Evolutionary conservation across 37 sponge, comb jelly and placozoan genomes (phyloP).

Genomic region (Eunapius fragilis): DNA sequence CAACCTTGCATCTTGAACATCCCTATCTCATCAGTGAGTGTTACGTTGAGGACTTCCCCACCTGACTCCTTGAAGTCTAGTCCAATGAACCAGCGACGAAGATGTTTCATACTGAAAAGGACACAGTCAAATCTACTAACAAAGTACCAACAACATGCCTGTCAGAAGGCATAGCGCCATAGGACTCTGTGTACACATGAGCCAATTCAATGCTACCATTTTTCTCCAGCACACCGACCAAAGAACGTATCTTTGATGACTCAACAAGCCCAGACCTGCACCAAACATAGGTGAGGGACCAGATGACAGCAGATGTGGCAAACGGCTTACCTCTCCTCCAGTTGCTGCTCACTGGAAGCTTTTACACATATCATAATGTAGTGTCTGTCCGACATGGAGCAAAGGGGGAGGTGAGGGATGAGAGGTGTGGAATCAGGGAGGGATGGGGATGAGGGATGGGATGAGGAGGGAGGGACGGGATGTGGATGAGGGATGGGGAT

Average conservation of each 20-base stretch:
- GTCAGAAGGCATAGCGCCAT: constrained; percentile 27
- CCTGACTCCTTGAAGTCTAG: constrained; percentile 63
- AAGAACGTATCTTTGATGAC: constrained; percentile 89
- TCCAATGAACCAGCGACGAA: constrained; percentile 82
- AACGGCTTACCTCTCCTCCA: constrained; percentile 60
- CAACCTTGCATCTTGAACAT: too few species aligned
- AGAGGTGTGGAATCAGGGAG: too few species aligned
- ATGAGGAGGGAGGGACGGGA: too few species aligned
- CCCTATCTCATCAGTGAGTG: constrained; percentile 80
- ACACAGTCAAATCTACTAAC: not conserved
- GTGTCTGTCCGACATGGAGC: constrained; percentile 67
- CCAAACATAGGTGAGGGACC: too few species aligned
- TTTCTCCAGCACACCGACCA: constrained; percentile 86
- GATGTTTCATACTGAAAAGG: not conserved
- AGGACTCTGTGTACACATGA: constrained; percentile 87
- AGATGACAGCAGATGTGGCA: not conserved
- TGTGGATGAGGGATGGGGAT: too few species aligned
- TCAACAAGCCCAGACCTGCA: constrained; percentile 96
- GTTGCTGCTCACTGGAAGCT: constrained; percentile 55
- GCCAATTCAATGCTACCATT: constrained; percentile 78
- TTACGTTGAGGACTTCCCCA: constrained; percentile 45
- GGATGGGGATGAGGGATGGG: not conserved
- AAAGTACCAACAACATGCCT: not conserved
- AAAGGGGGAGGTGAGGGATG: too few species aligned
- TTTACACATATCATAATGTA: constrained; percentile 85